These are phyloP conservation scores for Eristalis arbustorum DNA, from an alignment of 2,888 invertebrate species.

Conservation along the genomic window DNA sequence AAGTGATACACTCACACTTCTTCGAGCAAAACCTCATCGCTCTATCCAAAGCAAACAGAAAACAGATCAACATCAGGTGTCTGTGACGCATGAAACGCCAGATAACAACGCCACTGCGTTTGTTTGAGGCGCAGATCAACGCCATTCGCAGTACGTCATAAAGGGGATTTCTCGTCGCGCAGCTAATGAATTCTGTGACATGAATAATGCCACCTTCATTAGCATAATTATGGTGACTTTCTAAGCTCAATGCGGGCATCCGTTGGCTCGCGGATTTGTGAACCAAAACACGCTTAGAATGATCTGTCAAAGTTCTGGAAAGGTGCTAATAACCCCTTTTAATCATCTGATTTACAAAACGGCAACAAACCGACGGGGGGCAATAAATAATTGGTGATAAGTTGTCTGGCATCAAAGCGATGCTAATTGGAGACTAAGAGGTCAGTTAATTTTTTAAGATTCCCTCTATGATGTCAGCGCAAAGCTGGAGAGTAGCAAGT, in stretches of 20 bases:
- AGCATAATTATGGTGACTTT: neutral
- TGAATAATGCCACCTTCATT: neutral
- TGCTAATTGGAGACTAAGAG: neutral
- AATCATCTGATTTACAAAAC: neutral
- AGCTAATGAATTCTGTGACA: neutral
- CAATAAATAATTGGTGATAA: neutral
- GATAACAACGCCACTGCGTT: neutral
- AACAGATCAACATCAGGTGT: neutral
- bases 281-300: neutral
- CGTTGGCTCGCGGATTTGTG: neutral
- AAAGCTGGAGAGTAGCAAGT: neutral
- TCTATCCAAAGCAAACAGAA: neutral
- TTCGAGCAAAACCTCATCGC: neutral
- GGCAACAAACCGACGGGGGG: neutral
- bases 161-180: neutral
- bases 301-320: neutral
- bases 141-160: neutral
- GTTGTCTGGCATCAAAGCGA: neutral
- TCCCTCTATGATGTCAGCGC: neutral
- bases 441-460: neutral
- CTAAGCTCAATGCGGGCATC: neutral
- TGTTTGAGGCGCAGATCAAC: neutral
- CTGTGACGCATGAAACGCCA: neutral
- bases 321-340: neutral
- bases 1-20: neutral